Base-by-base conservation (phyloP, 2,797 vertebrate genomes). In the Botia kubotai region DNA sequence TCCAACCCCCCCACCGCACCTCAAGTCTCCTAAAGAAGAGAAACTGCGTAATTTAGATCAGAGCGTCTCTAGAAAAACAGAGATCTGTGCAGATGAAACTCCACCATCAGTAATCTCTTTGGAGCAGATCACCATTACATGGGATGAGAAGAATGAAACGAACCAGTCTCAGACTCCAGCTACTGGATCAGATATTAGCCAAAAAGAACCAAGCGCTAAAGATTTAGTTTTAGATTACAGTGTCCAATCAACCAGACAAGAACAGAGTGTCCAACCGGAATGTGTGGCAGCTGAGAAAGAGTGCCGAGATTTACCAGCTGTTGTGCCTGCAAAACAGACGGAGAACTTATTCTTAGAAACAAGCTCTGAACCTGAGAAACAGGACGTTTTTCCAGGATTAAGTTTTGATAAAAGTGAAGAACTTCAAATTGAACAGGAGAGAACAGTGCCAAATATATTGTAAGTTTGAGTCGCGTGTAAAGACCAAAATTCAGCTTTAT, bases 401-500 rank as follows among this genome's bases (percentile, higher is more conserved):
- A 62, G 26, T 12, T 29, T 72, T 79, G 71, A 71, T 46, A 72
- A 43, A 65, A 74, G 80, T 72, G 86, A 87, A 50, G 77, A 77
- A 67, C 39, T 39, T 63, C 66, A 58, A 60, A 72, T 70, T 77
- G 79, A 74, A 26, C 62, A 29, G 50, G 76, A 77, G 77, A 74
- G 26, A 46, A n/a, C 58, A 33, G 26, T 66, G 75, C 82, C 73
- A 62, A 81, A 90, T 63, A 67, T 88, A 50, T 84, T 74, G 94
- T 94, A 94, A 95, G 94, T 94, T 82, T 76, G 79, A 83, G 76
- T 82, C 83, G 26, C 21, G 63, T 50, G 62, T 68, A 29, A 65
- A 72, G 14, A 43, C 36, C 58, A 33, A 46, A 78, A 58, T 77
- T 46, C 5, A 58, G 19, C 11, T 16, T 60, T 17, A 43, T 43